Conservation (phyloP, 1,140 invertebrate species). For the Scaptomyza montana region DNA sequence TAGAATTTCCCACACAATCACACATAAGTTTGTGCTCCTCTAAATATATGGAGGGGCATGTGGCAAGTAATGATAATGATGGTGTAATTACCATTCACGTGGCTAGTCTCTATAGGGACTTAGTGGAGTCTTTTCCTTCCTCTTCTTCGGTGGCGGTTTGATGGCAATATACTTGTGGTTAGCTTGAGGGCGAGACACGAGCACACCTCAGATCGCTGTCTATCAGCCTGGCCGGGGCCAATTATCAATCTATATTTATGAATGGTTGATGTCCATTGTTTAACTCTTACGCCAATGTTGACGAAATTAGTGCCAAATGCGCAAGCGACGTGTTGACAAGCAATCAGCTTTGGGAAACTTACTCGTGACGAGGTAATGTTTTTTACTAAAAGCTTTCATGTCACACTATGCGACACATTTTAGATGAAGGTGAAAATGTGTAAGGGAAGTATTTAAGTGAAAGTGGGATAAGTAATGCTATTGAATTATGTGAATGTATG, state of each 20-base stretch:
- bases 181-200: not conserved
- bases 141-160: not conserved
- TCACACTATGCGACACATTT: too few species aligned
- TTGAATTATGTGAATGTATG: too few species aligned
- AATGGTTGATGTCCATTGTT: constrained; percentile 29
- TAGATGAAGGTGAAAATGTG: too few species aligned
- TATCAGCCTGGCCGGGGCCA: not conserved
- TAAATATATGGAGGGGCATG: not conserved
- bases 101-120: not conserved
- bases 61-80: constrained; percentile 30
- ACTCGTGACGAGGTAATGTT: not conserved
- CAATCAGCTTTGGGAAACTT: not conserved
- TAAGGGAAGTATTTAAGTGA: too few species aligned
- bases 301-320: not conserved
- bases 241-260: constrained; percentile 36
- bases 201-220: constrained; percentile 10
- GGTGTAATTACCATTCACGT: constrained; percentile 40
- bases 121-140: not conserved
- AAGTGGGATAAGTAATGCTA: too few species aligned
- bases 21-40: not conserved
- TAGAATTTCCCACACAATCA: not conserved
- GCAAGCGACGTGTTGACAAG: constrained; percentile 6
- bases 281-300: not conserved
- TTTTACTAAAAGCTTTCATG: not conserved
- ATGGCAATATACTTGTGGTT: not conserved